Conservation (phyloP, 2,888 invertebrate species). For the Tipula vernalis region DNA sequence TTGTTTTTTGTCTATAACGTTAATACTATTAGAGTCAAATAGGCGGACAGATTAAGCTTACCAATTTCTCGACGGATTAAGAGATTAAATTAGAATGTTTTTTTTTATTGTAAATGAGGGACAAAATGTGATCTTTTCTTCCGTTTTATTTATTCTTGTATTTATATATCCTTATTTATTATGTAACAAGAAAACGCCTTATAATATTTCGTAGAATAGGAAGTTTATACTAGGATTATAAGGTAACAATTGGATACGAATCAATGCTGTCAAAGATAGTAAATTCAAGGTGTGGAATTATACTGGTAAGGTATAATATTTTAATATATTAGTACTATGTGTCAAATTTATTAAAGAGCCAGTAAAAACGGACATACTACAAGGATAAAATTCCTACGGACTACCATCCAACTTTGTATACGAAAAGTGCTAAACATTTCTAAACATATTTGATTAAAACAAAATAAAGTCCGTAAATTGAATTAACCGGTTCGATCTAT, state of each 20-base stretch:
- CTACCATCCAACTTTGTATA: too few species aligned
- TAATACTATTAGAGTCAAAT: background rate
- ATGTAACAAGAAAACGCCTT: background rate
- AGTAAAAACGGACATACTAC: too few species aligned
- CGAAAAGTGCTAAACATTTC: too few species aligned
- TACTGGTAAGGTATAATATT: too few species aligned
- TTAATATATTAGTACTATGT: too few species aligned
- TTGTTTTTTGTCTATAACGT: background rate
- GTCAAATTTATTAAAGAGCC: too few species aligned
- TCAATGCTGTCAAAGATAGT: background rate
- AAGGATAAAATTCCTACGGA: too few species aligned
- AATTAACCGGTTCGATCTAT: too few species aligned
- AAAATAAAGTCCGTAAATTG: too few species aligned
- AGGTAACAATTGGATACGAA: background rate
- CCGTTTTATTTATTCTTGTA: background rate
- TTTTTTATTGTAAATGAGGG: background rate
- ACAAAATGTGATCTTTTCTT: background rate
- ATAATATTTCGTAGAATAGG: background rate
- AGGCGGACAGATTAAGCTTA: background rate
- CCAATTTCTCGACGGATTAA: background rate
- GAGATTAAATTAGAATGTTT: background rate
- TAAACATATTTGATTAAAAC: too few species aligned
- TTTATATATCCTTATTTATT: background rate
- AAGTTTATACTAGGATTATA: background rate
- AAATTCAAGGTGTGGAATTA: background rate